Conservation (phyloP, 2,888 invertebrate species). For the Limnephilus lunatus region DNA sequence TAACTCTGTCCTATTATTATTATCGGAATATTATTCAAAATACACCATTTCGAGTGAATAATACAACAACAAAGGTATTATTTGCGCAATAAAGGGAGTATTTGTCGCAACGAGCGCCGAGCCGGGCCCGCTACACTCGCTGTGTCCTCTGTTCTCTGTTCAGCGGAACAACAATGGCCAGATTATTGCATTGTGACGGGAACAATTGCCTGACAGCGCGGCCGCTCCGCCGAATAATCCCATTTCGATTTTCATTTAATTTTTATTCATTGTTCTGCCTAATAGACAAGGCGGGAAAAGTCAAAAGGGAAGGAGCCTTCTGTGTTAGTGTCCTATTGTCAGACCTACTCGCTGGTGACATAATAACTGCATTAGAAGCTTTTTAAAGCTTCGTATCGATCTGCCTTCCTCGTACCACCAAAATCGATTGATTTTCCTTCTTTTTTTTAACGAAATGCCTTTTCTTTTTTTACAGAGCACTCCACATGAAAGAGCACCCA, state of each 20-base stretch:
- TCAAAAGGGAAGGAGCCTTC: conserved; percentile 61
- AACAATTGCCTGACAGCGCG: conserved; percentile 73
- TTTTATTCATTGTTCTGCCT: conserved; percentile 62
- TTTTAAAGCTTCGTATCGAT: background rate
- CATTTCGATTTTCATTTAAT: conserved; percentile 64
- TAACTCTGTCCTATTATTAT: conserved; percentile 66
- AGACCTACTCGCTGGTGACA: background rate
- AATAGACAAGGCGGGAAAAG: conserved; percentile 62
- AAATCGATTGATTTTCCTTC: background rate
- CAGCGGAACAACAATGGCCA: conserved; percentile 74
- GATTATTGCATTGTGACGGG: conserved; percentile 79
- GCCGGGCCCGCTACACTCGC: conserved; percentile 68
- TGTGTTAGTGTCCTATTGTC: conserved; percentile 38
- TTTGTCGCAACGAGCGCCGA: conserved; percentile 60
- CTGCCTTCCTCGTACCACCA: background rate
- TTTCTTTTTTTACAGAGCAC: conserved; percentile 81
- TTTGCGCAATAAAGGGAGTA: conserved; percentile 65
- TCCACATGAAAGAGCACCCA: conserved; percentile 96
- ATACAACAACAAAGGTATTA: conserved; percentile 66
- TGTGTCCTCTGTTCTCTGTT: conserved; percentile 76
- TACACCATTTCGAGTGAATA: conserved; percentile 66
- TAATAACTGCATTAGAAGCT: conserved; percentile 27
- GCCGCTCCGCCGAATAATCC: conserved; percentile 67
- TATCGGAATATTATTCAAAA: conserved; percentile 66
- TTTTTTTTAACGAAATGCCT: background rate